A percentile compares a stretch with the other conserved stretches of the same genome.
phyloP scores from a whole-genome alignment of 2,797 vertebrate species.

The Sebastes vulpes region DNA sequence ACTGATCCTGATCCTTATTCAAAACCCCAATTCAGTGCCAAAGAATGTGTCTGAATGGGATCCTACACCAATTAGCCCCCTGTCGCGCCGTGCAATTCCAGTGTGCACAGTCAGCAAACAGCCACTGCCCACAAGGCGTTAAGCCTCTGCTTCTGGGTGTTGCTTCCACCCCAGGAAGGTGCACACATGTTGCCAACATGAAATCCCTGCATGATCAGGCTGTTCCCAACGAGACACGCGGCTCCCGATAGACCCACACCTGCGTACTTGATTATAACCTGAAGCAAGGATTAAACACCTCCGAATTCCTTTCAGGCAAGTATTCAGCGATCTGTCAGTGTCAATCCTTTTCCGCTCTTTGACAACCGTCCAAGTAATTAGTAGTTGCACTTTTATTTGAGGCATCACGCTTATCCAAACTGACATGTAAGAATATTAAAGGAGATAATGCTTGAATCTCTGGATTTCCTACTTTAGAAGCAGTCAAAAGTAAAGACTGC shows the following conservation, averaged over 20 bases:
- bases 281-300: conserved; percentile 64
- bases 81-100: background rate
- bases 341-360: conserved; percentile 7
- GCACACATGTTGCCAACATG: conserved; percentile 20
- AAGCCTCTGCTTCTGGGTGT: conserved; percentile 6
- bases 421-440: conserved; percentile 14
- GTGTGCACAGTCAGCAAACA: conserved; percentile 43
- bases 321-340: conserved; percentile 36
- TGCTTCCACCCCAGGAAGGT: conserved; percentile 11
- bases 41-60: background rate
- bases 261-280: conserved; percentile 52
- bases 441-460: background rate
- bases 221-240: conserved; percentile 3
- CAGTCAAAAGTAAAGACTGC: background rate
- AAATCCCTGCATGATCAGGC: conserved; percentile 31
- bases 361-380: conserved; percentile 58
- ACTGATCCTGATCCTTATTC: background rate
- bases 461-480: background rate
- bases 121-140: background rate
- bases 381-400: conserved; percentile 20
- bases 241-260: conserved; percentile 29
- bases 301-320: conserved; percentile 21
- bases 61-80: conserved; percentile 42
- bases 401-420: conserved; percentile 4
- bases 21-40: conserved; percentile 15